Evolutionary conservation across 1,140 invertebrate genomes (phyloP).

Genomic region (Ips typographus): DNA sequence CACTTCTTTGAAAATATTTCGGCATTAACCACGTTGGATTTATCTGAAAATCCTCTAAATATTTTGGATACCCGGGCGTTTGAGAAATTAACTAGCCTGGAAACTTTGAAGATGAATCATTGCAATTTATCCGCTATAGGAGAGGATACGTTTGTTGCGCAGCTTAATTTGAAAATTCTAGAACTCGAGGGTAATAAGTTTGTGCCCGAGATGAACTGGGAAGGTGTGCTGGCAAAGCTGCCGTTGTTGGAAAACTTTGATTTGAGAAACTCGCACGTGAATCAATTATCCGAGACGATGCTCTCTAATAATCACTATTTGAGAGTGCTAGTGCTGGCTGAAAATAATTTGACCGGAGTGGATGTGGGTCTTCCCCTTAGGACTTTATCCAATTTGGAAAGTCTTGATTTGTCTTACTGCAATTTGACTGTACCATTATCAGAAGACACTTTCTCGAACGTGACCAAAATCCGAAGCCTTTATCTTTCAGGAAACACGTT

Average conservation of each 20-base stretch:
- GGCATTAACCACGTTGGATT: conserved; percentile 64
- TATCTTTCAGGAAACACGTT: conserved; percentile 69
- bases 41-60: conserved; percentile 68
- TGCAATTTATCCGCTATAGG: conserved; percentile 64
- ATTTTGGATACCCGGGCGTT: conserved; percentile 61
- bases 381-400: conserved; percentile 65
- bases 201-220: conserved; percentile 59
- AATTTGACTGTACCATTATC: conserved; percentile 66
- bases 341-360: conserved; percentile 65
- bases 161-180: conserved; percentile 64
- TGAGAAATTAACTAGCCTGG: conserved; percentile 63
- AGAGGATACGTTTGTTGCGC: conserved; percentile 58
- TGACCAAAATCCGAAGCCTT: conserved; percentile 65
- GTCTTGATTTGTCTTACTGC: conserved; percentile 70
- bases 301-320: conserved; percentile 68
- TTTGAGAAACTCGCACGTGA: conserved; percentile 62
- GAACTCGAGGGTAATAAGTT: conserved; percentile 66
- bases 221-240: conserved; percentile 60
- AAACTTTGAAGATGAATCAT: conserved; percentile 64
- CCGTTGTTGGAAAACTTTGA: conserved; percentile 64
- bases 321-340: conserved; percentile 63
- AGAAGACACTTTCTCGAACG: conserved; percentile 68
- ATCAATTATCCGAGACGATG: conserved; percentile 63
- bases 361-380: conserved; percentile 67
- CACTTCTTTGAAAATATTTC: conserved; percentile 69